Base-by-base conservation (phyloP, 2,888 invertebrate species). In the Meiosimyza platycephala region DNA sequence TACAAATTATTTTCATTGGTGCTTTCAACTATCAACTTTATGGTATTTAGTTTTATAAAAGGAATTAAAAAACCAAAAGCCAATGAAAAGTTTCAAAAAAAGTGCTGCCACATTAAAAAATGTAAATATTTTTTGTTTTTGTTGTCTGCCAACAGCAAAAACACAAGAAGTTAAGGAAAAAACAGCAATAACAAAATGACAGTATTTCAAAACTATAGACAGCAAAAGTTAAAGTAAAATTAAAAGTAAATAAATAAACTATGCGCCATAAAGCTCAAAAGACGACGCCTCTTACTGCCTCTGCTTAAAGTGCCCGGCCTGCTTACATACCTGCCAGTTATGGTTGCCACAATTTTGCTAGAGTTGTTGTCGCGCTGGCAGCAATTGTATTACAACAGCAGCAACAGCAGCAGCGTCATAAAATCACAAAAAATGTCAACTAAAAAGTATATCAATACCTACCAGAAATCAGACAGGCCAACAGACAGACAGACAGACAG, bases 401-500 rank as follows among this genome's bases (percentile, higher is more conserved):
- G 47, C 50, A 67, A 52, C 50, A 72, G 33, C 57, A 4, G 15
- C 68, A 51, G 28, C 50, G 57, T 22, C 65, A 64, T 47, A 50
- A 72, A 64, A 71, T 12, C 18, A 55, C 62, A 40, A 50, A 72
- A 72, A 72, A 71, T 67, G 65, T 71, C 74, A 71, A 76, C 57
- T 70, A 33, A 68, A 72, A 69, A 68, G 72, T 71, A 65, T 72
- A 72, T 70, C 75, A 69, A 75, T 75, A 73, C 68, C 73, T 73
- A 75, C 66, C 70, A 57, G 74, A 57, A 72, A 50, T 15, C n/a
- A 51, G 59, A 18, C 57, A 59, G 11, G 18, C 57, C 7, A 22
- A 5, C 55, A 7, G 68, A 54, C 22, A 48, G 51, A 48, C n/a
- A 51, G 59, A 18, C 57, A 59, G 11, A n/a, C 40, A 48, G 16